phyloP scores from a whole-genome alignment of 1,140 invertebrate genomes.

The Campoletis sonorensis region DNA sequence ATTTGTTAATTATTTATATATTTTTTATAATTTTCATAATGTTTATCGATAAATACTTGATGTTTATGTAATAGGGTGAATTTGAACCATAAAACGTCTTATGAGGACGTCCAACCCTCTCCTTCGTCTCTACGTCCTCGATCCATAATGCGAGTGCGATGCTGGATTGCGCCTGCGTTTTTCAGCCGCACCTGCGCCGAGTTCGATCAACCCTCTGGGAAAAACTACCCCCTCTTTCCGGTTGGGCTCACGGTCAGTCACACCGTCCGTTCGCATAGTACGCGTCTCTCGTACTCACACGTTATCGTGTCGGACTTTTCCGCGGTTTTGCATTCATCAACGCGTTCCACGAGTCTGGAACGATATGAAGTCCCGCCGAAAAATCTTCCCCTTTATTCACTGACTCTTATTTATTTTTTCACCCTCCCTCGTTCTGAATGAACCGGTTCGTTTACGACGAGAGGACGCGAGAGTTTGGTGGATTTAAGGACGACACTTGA shows the following conservation, averaged over 20 bases:
- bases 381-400: background rate
- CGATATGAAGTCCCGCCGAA: slow-evolving; percentile 15
- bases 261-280: background rate
- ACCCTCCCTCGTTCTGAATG: background rate
- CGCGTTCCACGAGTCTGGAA: background rate
- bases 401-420: slow-evolving; percentile 9
- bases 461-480: background rate
- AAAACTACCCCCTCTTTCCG: slow-evolving; percentile 4
- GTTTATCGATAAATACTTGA: no score
- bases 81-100: background rate
- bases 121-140: slow-evolving; percentile 45
- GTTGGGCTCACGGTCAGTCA: background rate
- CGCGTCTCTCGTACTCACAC: background rate
- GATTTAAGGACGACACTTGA: slow-evolving; percentile 5
- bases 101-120: background rate
- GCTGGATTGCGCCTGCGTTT: slow-evolving; percentile 50
- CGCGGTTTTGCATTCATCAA: background rate
- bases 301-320: background rate
- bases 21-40: no score
- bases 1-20: no score
- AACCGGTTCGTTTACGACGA: background rate
- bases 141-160: slow-evolving; percentile 52
- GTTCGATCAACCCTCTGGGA: slow-evolving; percentile 45
- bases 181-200: slow-evolving; percentile 42
- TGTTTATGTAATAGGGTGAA: background rate